Evolutionary conservation across 2,888 invertebrate species (phyloP), one percentile per base, ranked within the genome.

Genomic region (Masnerella sp.): DNA sequence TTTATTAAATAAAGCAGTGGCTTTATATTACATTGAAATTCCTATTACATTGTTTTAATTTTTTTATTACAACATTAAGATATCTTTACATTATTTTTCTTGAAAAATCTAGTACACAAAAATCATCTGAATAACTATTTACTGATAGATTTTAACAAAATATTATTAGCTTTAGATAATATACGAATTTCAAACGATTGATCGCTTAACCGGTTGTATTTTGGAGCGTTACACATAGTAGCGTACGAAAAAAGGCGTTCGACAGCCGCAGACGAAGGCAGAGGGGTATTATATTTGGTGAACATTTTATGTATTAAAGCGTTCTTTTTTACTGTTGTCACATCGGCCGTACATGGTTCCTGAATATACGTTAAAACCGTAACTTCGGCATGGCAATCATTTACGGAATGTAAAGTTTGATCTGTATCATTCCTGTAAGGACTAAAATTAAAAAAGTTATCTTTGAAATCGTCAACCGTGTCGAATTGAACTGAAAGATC

Each of bases 241-340:
- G 69, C 54, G 11, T 54, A 54, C 0, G 54, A 47, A 34, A 70
- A 70, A 1, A 70, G 11, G 3, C 61, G 14, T 20, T 62, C 69
- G 0, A 70, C 69, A 2, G 69, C 47, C 4, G 61, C 69, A 5
- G 69, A 70, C 8, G 56, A 62, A 1, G 62, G 52, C 25, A 62
- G 45, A 0, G 54, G 18, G 5, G 69, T 70, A 25, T 70, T 70
- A 17, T 34, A 70, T 2, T 42, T 25, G 1, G 45, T 9, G 22
- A 68, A 68, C 9, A 32, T 12, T 14, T 42, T 11, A 1, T 9
- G 14, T 9, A 58, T 43, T 7, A 58, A 12, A 1, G 56, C 30
- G 7, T 58, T 12, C 1, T 20, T 20, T 9, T 42, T 30, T 9
- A 43, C 5, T 1, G 28, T 12, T 2, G 9, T 5, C 17, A 56